Base-by-base conservation (phyloP, 2,113 vertebrate genomes). In the Polypterus senegalus region DNA sequence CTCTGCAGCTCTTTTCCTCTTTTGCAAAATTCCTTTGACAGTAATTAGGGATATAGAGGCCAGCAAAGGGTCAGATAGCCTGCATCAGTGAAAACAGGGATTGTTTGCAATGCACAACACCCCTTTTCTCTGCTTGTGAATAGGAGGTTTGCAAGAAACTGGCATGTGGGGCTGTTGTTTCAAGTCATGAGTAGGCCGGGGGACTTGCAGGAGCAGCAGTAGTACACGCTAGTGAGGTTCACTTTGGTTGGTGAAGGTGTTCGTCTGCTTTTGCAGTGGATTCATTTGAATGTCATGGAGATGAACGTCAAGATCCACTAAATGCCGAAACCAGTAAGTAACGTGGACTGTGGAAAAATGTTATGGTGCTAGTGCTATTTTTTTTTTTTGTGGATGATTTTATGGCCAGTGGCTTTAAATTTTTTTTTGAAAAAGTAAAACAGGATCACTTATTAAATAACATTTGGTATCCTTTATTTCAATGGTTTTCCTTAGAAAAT, bases 71-170 rank as follows among this genome's bases (percentile, higher is more conserved):
- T 94, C 91, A 91, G 76, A 68, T 85, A 88, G 86, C 79, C 85
- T 90, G 80, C 76, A 48, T 82, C 81, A 82, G 79, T 88, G 91
- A 93, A 93, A 73, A 85, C 85, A 66, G 79, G 88, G 88, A 93
- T 94, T 96, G 92, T 94, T 92, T 89, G 88, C 82, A 72, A 73
- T 71, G 79, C 83, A 92, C 89, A 92, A 89, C 89, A 90, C 89
- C 86, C 84, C 86, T 87, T 88, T 92, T 90, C 90, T 89, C 84
- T 88, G 76, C 76, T 81, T 77, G 83, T 87, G 84, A 83, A 86
- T 80, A 85, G 83, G 77, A 86, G 83, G 82, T 86, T 86, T 87
- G 80, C 83, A 86, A 85, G 83, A 80, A 86, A 79, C 81, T 66
- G 77, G 85, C 83, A 83, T 87, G 83, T 86, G 84, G 80, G 80